Base-by-base conservation (phyloP, 2,888 invertebrate species). In the Cecidostiba fungosa region DNA sequence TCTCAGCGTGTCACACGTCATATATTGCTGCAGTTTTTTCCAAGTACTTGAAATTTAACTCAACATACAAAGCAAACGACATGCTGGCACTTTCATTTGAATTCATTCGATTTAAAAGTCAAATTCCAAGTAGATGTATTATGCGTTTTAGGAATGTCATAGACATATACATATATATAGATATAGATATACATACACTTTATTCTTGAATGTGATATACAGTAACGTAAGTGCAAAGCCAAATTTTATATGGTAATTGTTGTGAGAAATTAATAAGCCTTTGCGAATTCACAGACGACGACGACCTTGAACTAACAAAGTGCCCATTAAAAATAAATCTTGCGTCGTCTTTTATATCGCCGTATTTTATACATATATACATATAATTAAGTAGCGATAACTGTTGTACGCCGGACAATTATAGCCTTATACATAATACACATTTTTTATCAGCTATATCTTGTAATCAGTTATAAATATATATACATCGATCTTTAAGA, bases 41-140 rank as follows among this genome's bases (percentile, higher is more conserved):
- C 3, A 54, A 19, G 1, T 39, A 59, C 16, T 77, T 66, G 39
- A 16, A 29, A 47, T n/a, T 47, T 14, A 29, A 69, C 16, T n/a
- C 12, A 47, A 47, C 29, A 32, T 69, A n/a, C 26, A n/a, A 47
- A 32, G n/a, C 70, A 70, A 70, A 54, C 70, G 70, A 79, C 70
- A 50, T 70, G 36, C 32, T 43, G n/a, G 26, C 32, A 36, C 8
- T 47, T 43, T 62, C 43, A 73, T 62, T 74, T n/a, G 29, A 74
- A 73, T 54, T 73, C 19, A 43, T 54, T 81, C 14, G 29, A 82
- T 82, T 82, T 76, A 16, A 47, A 82, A 76, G 59, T 74, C n/a
- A 82, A 76, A 82, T 82, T 43, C 23, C 23, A 62, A 74, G n/a
- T 76, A 74, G 32, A 66, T 76, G 16, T 36, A 82, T 69, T 36